Base-by-base conservation (phyloP, 2,888 invertebrate species). In the Erynnis tages region DNA sequence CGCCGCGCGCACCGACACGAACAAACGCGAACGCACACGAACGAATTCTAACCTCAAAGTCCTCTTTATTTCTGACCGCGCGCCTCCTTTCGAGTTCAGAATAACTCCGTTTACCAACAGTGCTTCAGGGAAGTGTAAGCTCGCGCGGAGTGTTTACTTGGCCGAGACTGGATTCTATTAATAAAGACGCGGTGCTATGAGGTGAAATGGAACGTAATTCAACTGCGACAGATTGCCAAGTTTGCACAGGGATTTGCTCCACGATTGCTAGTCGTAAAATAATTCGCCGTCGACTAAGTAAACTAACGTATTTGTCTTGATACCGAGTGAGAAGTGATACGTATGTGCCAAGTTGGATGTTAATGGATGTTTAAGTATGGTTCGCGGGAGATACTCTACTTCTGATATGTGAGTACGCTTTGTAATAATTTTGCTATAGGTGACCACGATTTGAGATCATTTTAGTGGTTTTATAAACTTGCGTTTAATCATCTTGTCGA, bases 331-430 rank as follows among this genome's bases (percentile, higher is more conserved):
- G 69, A 67, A 74, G 75, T 76, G 76, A 66, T 67, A 72, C 74
- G 76, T 67, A 59, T 69, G 73, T 67, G 76, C 67, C 70, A 61
- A 67, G 67, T 27, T 29, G 14, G 10, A 17, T 66, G 65, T 54
- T 58, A 59, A 45, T 60, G 59, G 58, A 56, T 63, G 47, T 50
- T 61, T 66, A 60, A 82, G 71, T 69, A 89, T 89, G 88, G 89
- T 83, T 62, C 89, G 89, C 41, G 89, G 88, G 58, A 81, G 89
- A 74, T 87, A 81, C 65, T 88, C 89, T 56, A 83, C 87, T 55
- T 88, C 88, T 11, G 88, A 89, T 65, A 68, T 88, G 88, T 88
- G 68, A 89, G 89, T 82, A 54, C 14, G 27, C 6, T 27, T 6
- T 59, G 53, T 4, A 50, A 44, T 54, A n/a, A 14, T 11, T 30